Evolutionary conservation across 1,140 invertebrate species (phyloP), one percentile per base, ranked within the genome.

Genomic region (Solen grandis): DNA sequence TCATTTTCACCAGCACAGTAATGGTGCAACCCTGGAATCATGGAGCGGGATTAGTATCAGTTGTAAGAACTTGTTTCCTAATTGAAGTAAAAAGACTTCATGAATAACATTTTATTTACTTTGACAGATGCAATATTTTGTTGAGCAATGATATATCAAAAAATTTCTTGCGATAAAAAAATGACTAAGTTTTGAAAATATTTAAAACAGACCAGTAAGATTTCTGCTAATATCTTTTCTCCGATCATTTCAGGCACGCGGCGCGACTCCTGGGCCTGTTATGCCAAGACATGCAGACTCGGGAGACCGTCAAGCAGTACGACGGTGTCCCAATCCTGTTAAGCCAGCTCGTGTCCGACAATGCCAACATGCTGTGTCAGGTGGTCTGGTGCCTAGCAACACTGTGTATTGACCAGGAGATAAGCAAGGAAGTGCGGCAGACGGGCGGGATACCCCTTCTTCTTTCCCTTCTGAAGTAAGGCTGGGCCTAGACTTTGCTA

Each of bases 251-350:
- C 83, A 92, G 92, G 83, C 84, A 92, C 16, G 90, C 92, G n/a
- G 87, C 91, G 16, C 89, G 90, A 60, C 76, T 93, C 27, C 81
- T 93, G 2, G 85, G 91, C 41, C 73, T 87, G n/a, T 68, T 93
- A 27, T 91, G 89, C 72, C 85, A 83, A 35, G 92, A 93, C 69
- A 41, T 80, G 25, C 83, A 89, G 55, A 88, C 88, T 33, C 82
- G 88, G 65, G 90, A 92, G 70, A 82, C 87, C 55, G 88, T 93
- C 41, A 90, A 90, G 81, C 74, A 88, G 16, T 90, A 91, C 55
- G 91, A 93, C 78, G 92, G 92, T 31, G 86, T 93, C 10, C 91
- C 91, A 0, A 84, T 92, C n/a, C 79, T 93, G 3, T 84, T 93
- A 14, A 91, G 90, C 88, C 90, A 75, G 91, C n/a, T 92, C 88